Percentiles rank a stretch among this genome's conserved stretches.
These are phyloP conservation scores for Eulithis testata DNA, from an alignment of 2,888 invertebrate species.

Conservation along the genomic window DNA sequence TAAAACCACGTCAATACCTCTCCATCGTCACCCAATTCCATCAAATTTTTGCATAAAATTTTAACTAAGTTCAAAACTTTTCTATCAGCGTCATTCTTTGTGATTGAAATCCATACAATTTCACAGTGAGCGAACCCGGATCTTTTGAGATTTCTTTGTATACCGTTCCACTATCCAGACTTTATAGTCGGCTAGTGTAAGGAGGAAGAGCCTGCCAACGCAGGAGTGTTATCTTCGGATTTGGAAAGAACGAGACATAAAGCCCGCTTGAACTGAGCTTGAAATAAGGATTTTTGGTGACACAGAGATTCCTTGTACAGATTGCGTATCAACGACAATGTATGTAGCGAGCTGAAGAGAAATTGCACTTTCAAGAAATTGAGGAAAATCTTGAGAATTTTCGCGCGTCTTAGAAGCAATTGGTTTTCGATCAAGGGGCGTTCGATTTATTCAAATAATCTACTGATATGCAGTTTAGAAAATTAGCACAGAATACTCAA, in stretches of 20 bases:
- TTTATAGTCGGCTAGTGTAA: constrained; percentile 51
- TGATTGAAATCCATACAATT: constrained; percentile 59
- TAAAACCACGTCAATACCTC: constrained; percentile 16
- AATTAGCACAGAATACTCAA: too few species aligned
- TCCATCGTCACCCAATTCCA: constrained; percentile 18
- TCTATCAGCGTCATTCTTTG: constrained; percentile 47
- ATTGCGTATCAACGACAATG: constrained; percentile 54
- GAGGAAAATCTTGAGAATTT: constrained; percentile 39
- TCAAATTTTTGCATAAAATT: constrained; percentile 39
- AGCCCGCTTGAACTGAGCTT: constrained; percentile 61
- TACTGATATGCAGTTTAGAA: constrained; percentile 11
- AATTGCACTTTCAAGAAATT: constrained; percentile 42
- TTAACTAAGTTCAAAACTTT: constrained; percentile 49
- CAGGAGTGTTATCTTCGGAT: constrained; percentile 63
- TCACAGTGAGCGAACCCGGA: constrained; percentile 59
- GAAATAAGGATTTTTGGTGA: constrained; percentile 58
- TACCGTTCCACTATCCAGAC: constrained; percentile 52
- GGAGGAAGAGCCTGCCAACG: constrained; percentile 47
- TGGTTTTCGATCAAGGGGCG: constrained; percentile 37
- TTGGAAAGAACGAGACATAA: constrained; percentile 68
- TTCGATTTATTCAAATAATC: constrained; percentile 34
- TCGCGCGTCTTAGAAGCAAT: constrained; percentile 33
- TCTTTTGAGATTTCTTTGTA: constrained; percentile 50
- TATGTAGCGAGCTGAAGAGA: constrained; percentile 39
- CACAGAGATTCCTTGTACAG: constrained; percentile 55